Conservation (phyloP, 2,797 vertebrate genomes). For the Periophthalmus magnuspinnatus region DNA sequence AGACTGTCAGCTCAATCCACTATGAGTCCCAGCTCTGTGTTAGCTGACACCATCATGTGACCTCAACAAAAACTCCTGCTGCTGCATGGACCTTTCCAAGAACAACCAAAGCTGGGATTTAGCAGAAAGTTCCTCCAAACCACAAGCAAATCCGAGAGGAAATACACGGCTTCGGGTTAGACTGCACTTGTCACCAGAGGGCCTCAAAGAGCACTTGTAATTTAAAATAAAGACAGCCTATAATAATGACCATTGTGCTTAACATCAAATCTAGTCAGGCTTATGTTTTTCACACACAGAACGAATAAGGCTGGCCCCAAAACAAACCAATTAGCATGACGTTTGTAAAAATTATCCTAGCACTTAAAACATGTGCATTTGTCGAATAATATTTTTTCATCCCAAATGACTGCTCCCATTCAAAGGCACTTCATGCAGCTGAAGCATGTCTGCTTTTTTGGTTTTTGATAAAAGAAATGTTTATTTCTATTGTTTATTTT, state of each 20-base stretch:
- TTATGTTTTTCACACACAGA: slow-evolving; percentile 1
- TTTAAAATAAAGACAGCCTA: slow-evolving; percentile 3
- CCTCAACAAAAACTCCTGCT: slow-evolving; percentile 8
- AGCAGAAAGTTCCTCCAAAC: neutral
- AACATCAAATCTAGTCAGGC: neutral
- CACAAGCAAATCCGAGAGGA: neutral
- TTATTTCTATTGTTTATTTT: neutral
- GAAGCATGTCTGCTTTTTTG: slow-evolving; percentile 60
- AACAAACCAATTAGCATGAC: neutral
- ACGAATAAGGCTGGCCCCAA: slow-evolving; percentile 2
- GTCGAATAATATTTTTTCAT: neutral
- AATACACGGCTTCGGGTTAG: neutral
- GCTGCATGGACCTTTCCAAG: neutral
- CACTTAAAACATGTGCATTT: slow-evolving; percentile 4
- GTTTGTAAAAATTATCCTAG: neutral
- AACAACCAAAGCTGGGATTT: slow-evolving; percentile 3
- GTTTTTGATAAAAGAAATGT: slow-evolving; percentile 52
- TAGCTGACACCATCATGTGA: slow-evolving; percentile 6
- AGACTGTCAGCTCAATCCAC: slow-evolving; percentile 9
- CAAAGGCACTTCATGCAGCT: slow-evolving; percentile 95
- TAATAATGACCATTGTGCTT: neutral
- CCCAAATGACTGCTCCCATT: slow-evolving; percentile 60
- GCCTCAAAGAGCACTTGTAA: slow-evolving; percentile 13
- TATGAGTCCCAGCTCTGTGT: neutral
- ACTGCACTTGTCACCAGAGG: slow-evolving; percentile 6